Percentiles rank a stretch among this genome's conserved stretches.
Conservation (phyloP, 2,888 invertebrate species). For the Resseliella maxima region DNA sequence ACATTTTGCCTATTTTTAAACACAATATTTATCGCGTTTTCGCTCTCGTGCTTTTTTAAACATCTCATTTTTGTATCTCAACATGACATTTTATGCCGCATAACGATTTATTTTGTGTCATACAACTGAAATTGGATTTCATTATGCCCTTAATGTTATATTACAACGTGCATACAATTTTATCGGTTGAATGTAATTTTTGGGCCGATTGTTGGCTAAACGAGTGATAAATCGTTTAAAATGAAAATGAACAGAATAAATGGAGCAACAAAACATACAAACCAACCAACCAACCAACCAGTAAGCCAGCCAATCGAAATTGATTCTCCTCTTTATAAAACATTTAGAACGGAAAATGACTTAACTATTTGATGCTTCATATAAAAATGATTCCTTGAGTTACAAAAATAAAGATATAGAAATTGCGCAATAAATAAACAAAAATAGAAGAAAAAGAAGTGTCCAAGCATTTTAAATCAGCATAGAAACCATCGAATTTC, state of each 20-base stretch:
- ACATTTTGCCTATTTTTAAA: constrained; percentile 36
- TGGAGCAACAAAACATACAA: not conserved
- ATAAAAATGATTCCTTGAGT: constrained; percentile 50
- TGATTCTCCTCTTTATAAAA: not conserved
- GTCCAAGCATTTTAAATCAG: not conserved
- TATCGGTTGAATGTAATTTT: constrained; percentile 7
- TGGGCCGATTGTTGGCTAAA: not conserved
- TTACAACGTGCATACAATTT: not conserved
- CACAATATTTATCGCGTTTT: constrained; percentile 39
- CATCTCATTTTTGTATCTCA: constrained; percentile 18
- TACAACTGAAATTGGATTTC: constrained; percentile 1
- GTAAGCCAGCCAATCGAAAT: not conserved
- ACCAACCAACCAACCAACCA: no score
- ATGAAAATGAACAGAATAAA: not conserved
- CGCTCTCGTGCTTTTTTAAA: constrained; percentile 2
- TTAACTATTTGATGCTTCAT: not conserved
- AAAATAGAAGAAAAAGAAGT: constrained; percentile 22
- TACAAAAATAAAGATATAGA: constrained; percentile 12
- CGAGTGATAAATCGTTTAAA: not conserved
- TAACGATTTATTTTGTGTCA: not conserved
- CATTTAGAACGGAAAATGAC: constrained; percentile 4
- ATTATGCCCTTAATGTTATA: not conserved
- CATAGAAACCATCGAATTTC: not conserved
- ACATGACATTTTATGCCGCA: not conserved
- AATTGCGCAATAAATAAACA: constrained; percentile 44